These are phyloP conservation scores for Geococcyx californianus DNA, from an alignment of 2,113 vertebrate species.

Conservation along the genomic window DNA sequence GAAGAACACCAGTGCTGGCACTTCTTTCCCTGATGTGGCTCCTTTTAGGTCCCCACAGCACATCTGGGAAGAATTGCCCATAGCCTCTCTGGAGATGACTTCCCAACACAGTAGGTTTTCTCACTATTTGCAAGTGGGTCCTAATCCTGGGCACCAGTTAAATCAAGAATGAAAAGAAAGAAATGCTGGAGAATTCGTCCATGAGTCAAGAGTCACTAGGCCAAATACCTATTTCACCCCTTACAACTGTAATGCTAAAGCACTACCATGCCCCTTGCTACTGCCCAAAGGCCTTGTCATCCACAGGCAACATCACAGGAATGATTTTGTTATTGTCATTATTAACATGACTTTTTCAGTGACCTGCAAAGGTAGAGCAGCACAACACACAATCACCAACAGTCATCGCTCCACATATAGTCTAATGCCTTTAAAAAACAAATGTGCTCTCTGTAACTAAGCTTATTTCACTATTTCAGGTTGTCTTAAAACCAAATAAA, in stretches of 20 bases:
- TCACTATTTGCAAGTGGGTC: not conserved
- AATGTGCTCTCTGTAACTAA: not conserved
- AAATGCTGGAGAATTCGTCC: not conserved
- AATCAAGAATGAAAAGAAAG: not conserved
- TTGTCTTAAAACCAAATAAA: not conserved
- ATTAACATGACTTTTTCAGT: not conserved
- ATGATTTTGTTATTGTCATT: not conserved
- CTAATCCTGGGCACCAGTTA: not conserved
- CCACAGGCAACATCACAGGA: not conserved
- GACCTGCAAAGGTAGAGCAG: not conserved
- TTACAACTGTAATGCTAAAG: not conserved
- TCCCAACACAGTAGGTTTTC: not conserved
- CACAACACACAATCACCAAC: not conserved
- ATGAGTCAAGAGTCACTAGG: not conserved
- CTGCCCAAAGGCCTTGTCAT: not conserved
- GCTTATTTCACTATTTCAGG: not conserved
- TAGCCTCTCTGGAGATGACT: not conserved
- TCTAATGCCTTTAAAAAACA: not conserved
- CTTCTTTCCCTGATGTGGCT: not conserved
- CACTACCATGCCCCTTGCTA: not conserved
- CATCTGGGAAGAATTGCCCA: not conserved
- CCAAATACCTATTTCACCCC: not conserved
- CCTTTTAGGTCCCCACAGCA: not conserved
- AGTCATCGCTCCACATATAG: not conserved
- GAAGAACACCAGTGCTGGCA: not conserved